phyloP scores from a whole-genome alignment of 2,797 vertebrate genomes.

The Hippopotamyrus pictus region DNA sequence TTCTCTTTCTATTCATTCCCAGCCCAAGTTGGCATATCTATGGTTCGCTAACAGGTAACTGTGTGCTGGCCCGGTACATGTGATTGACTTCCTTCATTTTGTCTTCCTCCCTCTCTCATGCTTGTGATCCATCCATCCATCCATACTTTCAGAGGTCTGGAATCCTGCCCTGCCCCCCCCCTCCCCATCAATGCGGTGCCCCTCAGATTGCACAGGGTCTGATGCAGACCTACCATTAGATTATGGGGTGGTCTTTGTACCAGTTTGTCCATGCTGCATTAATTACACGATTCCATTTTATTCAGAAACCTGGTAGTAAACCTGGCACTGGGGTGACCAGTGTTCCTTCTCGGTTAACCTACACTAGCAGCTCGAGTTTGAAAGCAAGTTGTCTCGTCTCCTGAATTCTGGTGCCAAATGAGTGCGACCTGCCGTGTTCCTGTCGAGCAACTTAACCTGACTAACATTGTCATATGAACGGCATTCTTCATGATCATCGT shows the following conservation, averaged over 20 bases:
- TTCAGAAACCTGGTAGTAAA: neutral
- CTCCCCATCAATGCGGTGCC: neutral
- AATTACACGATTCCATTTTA: neutral
- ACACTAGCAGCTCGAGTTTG: no score
- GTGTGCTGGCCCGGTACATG: neutral
- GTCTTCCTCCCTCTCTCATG: neutral
- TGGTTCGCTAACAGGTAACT: constrained; percentile 73
- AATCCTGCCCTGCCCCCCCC: neutral
- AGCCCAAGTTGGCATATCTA: constrained; percentile 78
- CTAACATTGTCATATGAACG: neutral
- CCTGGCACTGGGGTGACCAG: no score
- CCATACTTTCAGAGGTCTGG: neutral
- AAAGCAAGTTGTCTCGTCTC: neutral
- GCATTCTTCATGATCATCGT: neutral
- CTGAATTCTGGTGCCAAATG: neutral
- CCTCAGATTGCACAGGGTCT: neutral
- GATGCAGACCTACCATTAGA: neutral
- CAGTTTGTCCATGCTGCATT: neutral
- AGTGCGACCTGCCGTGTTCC: neutral
- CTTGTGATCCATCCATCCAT: neutral
- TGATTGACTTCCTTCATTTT: neutral
- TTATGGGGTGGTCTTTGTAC: neutral
- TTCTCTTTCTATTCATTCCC: constrained; percentile 43
- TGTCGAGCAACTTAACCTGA: neutral
- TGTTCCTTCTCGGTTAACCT: neutral